These are phyloP conservation scores for Abrostola triplasia DNA, from an alignment of 2,888 invertebrate species.

Conservation along the genomic window DNA sequence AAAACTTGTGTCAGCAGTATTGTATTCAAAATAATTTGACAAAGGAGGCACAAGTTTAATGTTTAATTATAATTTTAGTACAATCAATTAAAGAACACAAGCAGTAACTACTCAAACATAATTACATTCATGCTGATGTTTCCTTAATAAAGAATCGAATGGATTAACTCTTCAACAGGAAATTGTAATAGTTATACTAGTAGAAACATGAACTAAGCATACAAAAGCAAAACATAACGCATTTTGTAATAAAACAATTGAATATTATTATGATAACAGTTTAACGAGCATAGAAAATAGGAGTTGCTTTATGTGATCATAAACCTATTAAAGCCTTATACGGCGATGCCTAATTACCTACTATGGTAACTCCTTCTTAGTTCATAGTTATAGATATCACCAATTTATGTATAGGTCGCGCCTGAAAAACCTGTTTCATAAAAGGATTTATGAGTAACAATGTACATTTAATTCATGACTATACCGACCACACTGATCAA, in stretches of 20 bases:
- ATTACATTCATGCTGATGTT: slow-evolving; percentile 6
- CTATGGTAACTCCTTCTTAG: too few relatives aligned
- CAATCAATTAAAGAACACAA: background rate
- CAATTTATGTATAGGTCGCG: too few relatives aligned
- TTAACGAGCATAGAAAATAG: background rate
- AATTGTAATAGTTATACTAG: slow-evolving; percentile 21
- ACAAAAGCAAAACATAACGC: background rate
- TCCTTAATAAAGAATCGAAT: slow-evolving; percentile 16
- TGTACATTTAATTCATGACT: too few relatives aligned
- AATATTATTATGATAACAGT: background rate
- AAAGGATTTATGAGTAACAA: too few relatives aligned
- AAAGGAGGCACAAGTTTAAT: slow-evolving; percentile 5
- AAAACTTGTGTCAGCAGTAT: slow-evolving; percentile 19
- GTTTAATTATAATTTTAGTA: slow-evolving; percentile 12
- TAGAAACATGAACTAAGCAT: background rate
- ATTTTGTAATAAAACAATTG: background rate
- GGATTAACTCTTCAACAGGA: slow-evolving; percentile 34
- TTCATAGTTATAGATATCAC: too few relatives aligned
- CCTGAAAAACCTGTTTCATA: too few relatives aligned
- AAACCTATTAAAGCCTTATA: too few relatives aligned
- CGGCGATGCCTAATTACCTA: too few relatives aligned
- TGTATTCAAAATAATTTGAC: slow-evolving; percentile 27
- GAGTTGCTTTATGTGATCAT: background rate
- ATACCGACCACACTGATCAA: too few relatives aligned
- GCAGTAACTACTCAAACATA: background rate